Percentiles rank a stretch among this genome's conserved stretches.
These are phyloP conservation scores for Anneissia japonica DNA, from an alignment of 35 echinoderm and acorn worm genomes.

Conservation along the genomic window DNA sequence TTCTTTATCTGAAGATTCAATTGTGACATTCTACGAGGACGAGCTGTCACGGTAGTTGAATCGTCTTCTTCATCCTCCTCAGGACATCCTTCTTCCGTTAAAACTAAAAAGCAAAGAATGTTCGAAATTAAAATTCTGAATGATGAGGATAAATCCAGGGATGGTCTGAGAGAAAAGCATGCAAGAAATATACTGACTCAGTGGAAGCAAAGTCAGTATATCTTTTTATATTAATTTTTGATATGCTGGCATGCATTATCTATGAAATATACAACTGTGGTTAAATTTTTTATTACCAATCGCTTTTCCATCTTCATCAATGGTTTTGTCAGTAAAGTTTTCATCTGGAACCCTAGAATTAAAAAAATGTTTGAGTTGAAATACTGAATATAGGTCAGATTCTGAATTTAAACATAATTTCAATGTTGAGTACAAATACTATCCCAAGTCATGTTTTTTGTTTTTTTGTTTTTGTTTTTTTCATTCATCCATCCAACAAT, in stretches of 20 bases:
- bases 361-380: background rate
- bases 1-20: conserved; percentile 66
- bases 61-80: conserved; percentile 89
- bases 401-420: no score
- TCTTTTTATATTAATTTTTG: no score
- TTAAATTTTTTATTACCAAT: conserved; percentile 6
- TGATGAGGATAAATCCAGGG: no score
- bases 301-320: conserved; percentile 9
- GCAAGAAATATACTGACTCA: no score
- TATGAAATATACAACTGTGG: background rate
- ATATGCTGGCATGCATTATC: background rate
- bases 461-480: no score
- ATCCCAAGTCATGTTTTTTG: no score
- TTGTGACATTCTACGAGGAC: conserved; percentile 83
- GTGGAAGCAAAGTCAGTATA: no score
- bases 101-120: no score
- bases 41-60: conserved; percentile 61
- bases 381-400: background rate
- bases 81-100: conserved; percentile 44
- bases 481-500: no score
- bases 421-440: no score
- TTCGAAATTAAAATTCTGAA: no score
- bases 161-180: no score
- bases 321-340: background rate
- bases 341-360: background rate